These are phyloP conservation scores for Rhynchomys soricoides DNA, from an alignment of 2,113 vertebrate species.

Conservation along the genomic window DNA sequence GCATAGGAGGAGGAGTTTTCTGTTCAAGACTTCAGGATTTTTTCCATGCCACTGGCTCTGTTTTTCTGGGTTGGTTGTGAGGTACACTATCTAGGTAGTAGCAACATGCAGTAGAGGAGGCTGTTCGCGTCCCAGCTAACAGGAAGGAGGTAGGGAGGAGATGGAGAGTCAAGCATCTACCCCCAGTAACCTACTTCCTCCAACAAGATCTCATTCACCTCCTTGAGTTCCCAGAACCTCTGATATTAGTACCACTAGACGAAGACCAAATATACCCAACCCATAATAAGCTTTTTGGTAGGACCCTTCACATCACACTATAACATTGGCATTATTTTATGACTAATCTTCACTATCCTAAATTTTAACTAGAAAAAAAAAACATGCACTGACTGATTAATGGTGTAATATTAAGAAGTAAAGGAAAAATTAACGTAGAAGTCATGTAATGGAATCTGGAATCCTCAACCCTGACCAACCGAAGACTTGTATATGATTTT, in stretches of 20 bases:
- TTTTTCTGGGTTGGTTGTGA: neutral
- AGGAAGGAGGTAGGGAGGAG: neutral
- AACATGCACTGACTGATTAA: neutral
- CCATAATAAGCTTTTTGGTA: neutral
- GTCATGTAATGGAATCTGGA: neutral
- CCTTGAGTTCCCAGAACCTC: neutral
- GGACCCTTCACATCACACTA: neutral
- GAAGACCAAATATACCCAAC: neutral
- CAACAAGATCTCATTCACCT: neutral
- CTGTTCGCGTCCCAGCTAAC: neutral
- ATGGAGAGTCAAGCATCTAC: neutral
- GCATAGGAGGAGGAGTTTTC: neutral
- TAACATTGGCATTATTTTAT: constrained; percentile 30
- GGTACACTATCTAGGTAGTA: neutral
- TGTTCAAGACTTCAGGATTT: neutral
- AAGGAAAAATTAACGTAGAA: neutral
- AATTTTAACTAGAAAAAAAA: constrained; percentile 23
- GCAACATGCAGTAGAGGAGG: neutral
- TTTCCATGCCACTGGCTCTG: neutral
- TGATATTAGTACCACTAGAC: neutral
- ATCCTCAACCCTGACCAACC: neutral
- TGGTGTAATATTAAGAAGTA: neutral
- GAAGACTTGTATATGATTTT: constrained; percentile 29
- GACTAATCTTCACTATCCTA: neutral
- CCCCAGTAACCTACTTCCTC: neutral